Evolutionary conservation across 2,888 invertebrate genomes (phyloP).

Genomic region (Leptinotarsa tumamoca): DNA sequence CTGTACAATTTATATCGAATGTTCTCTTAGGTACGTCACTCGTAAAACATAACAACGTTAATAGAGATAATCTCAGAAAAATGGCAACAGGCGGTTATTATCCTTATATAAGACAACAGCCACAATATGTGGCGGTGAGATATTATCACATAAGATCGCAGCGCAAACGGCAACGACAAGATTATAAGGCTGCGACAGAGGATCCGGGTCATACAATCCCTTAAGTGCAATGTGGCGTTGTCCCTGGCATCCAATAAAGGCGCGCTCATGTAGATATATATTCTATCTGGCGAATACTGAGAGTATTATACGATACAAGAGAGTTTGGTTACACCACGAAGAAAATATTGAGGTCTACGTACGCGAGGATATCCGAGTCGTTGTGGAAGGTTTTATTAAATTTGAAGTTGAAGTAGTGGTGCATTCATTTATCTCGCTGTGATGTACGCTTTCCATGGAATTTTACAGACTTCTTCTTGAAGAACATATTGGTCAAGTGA

Average conservation of each 20-base stretch:
- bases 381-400: constrained; percentile 23
- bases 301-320: constrained; percentile 28
- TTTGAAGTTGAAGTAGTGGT: not conserved
- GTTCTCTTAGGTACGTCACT: not conserved
- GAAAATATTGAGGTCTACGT: constrained; percentile 22
- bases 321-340: constrained; percentile 25
- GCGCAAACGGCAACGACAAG: constrained; percentile 25
- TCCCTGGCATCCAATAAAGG: constrained; percentile 27
- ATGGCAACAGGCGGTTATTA: constrained; percentile 15
- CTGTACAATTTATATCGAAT: not conserved
- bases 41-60: constrained; percentile 3
- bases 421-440: not conserved
- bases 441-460: not conserved
- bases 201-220: constrained; percentile 28
- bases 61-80: constrained; percentile 23
- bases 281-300: constrained; percentile 26
- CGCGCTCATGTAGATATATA: constrained; percentile 30
- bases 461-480: no score
- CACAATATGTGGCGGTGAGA: constrained; percentile 26
- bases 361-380: not conserved
- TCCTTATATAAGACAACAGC: constrained; percentile 1
- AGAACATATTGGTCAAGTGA: no score
- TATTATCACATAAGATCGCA: constrained; percentile 25
- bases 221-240: constrained; percentile 29
- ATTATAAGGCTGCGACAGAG: constrained; percentile 26